A percentile compares a stretch with the other conserved stretches of the same genome.
Evolutionary conservation across 2,888 invertebrate species (phyloP).

Genomic region (Eupithecia centaureata): DNA sequence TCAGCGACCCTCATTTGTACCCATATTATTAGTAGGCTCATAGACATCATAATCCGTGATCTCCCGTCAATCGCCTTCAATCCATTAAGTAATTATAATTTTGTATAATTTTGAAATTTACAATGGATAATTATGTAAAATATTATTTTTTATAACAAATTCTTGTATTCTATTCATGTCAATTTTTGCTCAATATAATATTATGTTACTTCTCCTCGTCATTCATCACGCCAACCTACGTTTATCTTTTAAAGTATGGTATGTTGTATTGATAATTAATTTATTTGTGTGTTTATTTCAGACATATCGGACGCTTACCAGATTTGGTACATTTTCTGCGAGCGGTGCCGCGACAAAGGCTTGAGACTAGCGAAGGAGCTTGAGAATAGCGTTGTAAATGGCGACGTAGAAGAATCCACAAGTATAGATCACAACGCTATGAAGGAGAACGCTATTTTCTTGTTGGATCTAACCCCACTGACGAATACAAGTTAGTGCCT

Average conservation of each 20-base stretch:
- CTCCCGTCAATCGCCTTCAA: neutral
- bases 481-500: constrained; percentile 72
- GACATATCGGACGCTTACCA: constrained; percentile 78
- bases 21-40: too few species aligned
- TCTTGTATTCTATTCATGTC: too few species aligned
- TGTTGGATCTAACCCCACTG: constrained; percentile 94
- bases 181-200: too few species aligned
- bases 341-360: constrained; percentile 92
- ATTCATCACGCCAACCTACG: too few species aligned
- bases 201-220: too few species aligned
- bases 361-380: constrained; percentile 47
- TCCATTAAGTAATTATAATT: too few species aligned
- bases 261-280: too few species aligned
- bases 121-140: too few species aligned
- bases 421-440: constrained; percentile 87
- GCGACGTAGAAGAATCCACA: constrained; percentile 45
- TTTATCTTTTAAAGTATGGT: too few species aligned
- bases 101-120: too few species aligned
- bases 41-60: neutral
- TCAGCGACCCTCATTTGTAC: too few species aligned
- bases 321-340: constrained; percentile 97
- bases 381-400: constrained; percentile 35
- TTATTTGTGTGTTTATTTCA: constrained; percentile 11
- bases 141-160: too few species aligned
- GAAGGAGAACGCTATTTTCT: constrained; percentile 96